Percentiles rank a stretch among this genome's conserved stretches.
Conservation (phyloP, 92 coral and sea anemone genomes). For the Phymanthus crucifer region DNA sequence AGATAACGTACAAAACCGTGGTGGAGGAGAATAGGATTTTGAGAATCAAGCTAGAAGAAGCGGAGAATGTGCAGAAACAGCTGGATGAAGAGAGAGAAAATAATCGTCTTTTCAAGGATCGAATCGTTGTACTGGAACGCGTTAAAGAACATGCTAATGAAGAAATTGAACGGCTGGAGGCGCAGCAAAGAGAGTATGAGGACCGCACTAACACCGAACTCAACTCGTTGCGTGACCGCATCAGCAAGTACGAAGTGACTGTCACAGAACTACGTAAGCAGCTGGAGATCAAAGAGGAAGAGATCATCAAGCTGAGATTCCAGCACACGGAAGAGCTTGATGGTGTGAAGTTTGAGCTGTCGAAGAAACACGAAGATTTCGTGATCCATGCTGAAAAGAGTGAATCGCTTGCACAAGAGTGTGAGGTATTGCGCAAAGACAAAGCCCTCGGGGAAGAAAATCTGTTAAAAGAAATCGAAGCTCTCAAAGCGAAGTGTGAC, state of each 20-base stretch:
- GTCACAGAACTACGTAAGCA: conserved; percentile 46
- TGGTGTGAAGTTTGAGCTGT: conserved; percentile 13
- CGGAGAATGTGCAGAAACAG: conserved; percentile 43
- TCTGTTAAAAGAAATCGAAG: conserved; percentile 59
- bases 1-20: conserved; percentile 50
- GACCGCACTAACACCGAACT: conserved; percentile 13
- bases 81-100: conserved; percentile 41
- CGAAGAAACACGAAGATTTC: conserved; percentile 34
- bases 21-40: conserved; percentile 58
- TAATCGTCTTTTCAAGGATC: conserved; percentile 30
- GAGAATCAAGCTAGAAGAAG: conserved; percentile 34
- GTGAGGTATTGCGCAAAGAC: conserved; percentile 41
- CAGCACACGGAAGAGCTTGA: conserved; percentile 29
- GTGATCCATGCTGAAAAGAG: conserved; percentile 36
- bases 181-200: conserved; percentile 17
- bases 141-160: conserved; percentile 44
- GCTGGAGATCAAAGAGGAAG: conserved; percentile 54
- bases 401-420: conserved; percentile 36
- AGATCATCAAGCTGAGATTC: conserved; percentile 35
- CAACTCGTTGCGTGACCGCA: conserved; percentile 44
- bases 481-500: conserved; percentile 64
- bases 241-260: conserved; percentile 42
- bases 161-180: conserved; percentile 23
- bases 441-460: conserved; percentile 42
- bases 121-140: conserved; percentile 36